Conservation (phyloP, 2,797 vertebrate species). For the Dendrocincla fuliginosa region DNA sequence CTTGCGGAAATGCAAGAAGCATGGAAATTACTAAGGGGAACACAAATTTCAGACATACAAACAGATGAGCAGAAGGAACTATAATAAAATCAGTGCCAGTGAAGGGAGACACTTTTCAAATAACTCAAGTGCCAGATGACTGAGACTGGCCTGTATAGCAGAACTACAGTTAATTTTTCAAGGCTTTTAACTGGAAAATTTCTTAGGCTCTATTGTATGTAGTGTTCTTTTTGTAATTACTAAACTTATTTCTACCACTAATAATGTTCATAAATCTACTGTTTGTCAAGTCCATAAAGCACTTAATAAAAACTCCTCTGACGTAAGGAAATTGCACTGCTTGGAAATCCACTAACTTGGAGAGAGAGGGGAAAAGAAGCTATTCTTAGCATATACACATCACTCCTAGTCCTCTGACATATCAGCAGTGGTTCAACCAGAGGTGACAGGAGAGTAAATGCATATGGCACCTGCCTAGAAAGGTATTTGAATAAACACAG, state of each 20-base stretch:
- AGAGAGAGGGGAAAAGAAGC: neutral
- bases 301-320: constrained; percentile 10
- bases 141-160: neutral
- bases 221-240: constrained; percentile 11
- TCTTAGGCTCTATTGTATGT: neutral
- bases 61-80: neutral
- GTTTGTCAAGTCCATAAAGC: neutral
- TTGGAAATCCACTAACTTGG: neutral
- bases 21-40: constrained; percentile 13
- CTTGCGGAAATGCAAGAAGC: constrained; percentile 16
- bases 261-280: constrained; percentile 12
- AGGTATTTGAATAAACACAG: constrained; percentile 38
- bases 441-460: constrained; percentile 42
- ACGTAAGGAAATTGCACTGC: neutral
- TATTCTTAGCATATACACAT: constrained; percentile 43
- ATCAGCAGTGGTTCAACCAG: constrained; percentile 24
- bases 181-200: constrained; percentile 31
- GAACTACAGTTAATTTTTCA: constrained; percentile 31
- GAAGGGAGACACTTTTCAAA: constrained; percentile 41
- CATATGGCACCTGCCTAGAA: constrained; percentile 41
- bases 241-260: neutral
- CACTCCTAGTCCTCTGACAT: neutral
- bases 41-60: constrained; percentile 27
- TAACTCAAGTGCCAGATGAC: constrained; percentile 3
- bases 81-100: neutral